phyloP scores from a whole-genome alignment of 2,888 invertebrate genomes.

The Euphydryas editha region DNA sequence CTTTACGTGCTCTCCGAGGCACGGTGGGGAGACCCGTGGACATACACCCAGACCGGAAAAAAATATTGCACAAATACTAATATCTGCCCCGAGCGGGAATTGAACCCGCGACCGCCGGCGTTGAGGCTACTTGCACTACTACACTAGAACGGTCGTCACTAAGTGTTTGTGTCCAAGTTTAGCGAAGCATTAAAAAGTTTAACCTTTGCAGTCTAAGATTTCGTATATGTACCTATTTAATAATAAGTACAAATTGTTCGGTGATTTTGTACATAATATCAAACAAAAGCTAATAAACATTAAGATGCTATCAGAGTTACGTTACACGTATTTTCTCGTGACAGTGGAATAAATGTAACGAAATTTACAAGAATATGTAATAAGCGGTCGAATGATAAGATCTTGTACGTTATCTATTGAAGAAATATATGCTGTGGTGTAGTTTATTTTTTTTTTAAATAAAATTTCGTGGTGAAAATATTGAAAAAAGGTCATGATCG shows the following conservation, averaged over 20 bases:
- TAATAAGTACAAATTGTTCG: neutral
- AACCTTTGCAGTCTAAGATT: too few relatives aligned
- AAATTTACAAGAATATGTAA: constrained; percentile 1
- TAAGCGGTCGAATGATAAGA: neutral
- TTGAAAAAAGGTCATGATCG: neutral
- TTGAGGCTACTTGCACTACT: too few relatives aligned
- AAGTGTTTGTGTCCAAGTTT: too few relatives aligned
- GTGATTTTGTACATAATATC: neutral
- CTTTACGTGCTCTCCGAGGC: too few relatives aligned
- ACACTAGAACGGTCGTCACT: too few relatives aligned
- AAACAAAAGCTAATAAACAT: neutral
- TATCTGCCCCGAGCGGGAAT: too few relatives aligned
- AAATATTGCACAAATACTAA: too few relatives aligned
- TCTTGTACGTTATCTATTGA: neutral
- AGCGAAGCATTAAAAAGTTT: too few relatives aligned
- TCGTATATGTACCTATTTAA: too few relatives aligned
- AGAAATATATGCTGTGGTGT: neutral
- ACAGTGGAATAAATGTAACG: constrained; percentile 1
- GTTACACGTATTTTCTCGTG: neutral
- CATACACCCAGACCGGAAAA: too few relatives aligned
- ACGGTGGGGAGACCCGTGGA: too few relatives aligned
- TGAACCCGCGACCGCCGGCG: too few relatives aligned
- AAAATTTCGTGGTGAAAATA: neutral
- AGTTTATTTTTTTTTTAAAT: neutral
- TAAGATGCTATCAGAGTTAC: constrained; percentile 1